Percentiles rank a stretch among this genome's conserved stretches.
These are phyloP conservation scores for Atethmia centrago DNA, from an alignment of 2,888 invertebrate genomes.

Conservation along the genomic window DNA sequence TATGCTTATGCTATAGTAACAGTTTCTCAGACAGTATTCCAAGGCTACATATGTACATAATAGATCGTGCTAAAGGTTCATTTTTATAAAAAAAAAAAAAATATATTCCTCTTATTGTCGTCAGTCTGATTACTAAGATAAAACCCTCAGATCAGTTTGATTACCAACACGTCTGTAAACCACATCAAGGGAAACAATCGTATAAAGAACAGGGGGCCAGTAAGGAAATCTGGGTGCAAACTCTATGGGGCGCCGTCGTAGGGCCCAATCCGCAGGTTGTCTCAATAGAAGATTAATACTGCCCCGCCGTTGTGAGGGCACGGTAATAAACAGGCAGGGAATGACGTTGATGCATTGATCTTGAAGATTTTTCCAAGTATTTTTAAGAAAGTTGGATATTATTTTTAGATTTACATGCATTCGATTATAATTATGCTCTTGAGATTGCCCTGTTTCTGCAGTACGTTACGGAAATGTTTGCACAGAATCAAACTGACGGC, in stretches of 20 bases:
- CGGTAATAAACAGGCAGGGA: conserved; percentile 70
- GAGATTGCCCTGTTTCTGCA: too few relatives aligned
- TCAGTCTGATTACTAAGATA: neutral
- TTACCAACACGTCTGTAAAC: conserved; percentile 60
- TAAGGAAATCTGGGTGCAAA: conserved; percentile 83
- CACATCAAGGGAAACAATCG: conserved; percentile 73
- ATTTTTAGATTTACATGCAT: conserved; percentile 30
- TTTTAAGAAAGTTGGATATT: conserved; percentile 35
- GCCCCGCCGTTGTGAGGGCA: conserved; percentile 82
- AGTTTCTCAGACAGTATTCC: neutral
- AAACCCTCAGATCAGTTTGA: too few relatives aligned
- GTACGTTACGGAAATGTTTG: too few relatives aligned
- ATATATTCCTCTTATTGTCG: neutral
- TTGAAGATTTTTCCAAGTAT: conserved; percentile 65
- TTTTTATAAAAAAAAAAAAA: too few relatives aligned
- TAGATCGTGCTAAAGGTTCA: neutral
- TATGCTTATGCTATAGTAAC: too few relatives aligned
- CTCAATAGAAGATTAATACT: conserved; percentile 89
- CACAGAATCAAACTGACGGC: too few relatives aligned
- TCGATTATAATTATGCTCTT: too few relatives aligned
- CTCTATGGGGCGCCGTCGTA: conserved; percentile 80
- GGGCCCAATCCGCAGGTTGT: conserved; percentile 74
- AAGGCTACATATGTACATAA: neutral
- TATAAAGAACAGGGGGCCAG: conserved; percentile 72
- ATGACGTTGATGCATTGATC: conserved; percentile 82